These are phyloP conservation scores for Drosophila mayri DNA, from an alignment of 1,140 invertebrate genomes.

Conservation along the genomic window DNA sequence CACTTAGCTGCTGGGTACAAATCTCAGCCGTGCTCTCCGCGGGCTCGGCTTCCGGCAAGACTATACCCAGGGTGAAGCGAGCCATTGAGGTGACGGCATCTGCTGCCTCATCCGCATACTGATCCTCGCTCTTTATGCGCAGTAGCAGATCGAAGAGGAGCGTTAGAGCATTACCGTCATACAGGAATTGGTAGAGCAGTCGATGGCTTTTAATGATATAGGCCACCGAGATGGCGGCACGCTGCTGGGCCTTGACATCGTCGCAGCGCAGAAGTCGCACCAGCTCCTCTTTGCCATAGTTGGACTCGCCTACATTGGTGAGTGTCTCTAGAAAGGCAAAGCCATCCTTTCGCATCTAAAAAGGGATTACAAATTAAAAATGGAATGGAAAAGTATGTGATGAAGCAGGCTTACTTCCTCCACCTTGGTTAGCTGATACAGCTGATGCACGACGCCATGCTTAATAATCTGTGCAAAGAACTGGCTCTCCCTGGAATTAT, in stretches of 20 bases:
- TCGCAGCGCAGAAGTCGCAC: slow-evolving; percentile 72
- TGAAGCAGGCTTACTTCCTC: slow-evolving; percentile 57
- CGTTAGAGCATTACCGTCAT: slow-evolving; percentile 74
- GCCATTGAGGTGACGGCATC: slow-evolving; percentile 79
- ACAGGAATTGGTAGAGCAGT: slow-evolving; percentile 77
- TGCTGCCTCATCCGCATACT: slow-evolving; percentile 74
- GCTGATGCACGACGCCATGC: slow-evolving; percentile 78
- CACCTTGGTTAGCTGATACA: slow-evolving; percentile 77
- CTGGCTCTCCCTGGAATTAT: slow-evolving; percentile 70
- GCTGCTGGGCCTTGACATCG: slow-evolving; percentile 71
- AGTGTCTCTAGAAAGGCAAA: slow-evolving; percentile 78
- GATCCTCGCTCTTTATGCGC: slow-evolving; percentile 63
- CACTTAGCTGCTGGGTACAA: slow-evolving; percentile 32
- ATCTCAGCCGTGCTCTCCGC: slow-evolving; percentile 35
- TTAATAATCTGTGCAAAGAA: slow-evolving; percentile 83
- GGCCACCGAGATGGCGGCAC: slow-evolving; percentile 77
- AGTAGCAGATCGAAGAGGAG: slow-evolving; percentile 74
- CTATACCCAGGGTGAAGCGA: slow-evolving; percentile 69
- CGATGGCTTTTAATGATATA: slow-evolving; percentile 79
- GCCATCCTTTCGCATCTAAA: slow-evolving; percentile 73
- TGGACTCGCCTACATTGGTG: slow-evolving; percentile 80
- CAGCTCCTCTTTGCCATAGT: slow-evolving; percentile 82
- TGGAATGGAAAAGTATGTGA: background rate
- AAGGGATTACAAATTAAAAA: background rate
- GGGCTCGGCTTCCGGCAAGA: slow-evolving; percentile 50